Conservation (phyloP, 2,113 vertebrate genomes). For the Alligator mississippiensis region DNA sequence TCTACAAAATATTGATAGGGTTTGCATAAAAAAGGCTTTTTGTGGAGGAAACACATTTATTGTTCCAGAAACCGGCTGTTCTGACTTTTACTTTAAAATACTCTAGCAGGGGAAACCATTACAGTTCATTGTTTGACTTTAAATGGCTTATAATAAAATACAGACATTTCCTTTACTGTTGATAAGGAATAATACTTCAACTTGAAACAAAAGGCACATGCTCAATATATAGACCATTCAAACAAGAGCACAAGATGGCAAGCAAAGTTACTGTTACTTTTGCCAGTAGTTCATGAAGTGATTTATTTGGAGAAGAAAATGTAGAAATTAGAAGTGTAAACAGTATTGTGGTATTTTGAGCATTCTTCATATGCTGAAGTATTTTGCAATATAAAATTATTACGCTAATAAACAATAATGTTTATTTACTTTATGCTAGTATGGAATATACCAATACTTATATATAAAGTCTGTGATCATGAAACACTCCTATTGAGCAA, state of each 20-base stretch:
- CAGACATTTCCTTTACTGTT: constrained; percentile 32
- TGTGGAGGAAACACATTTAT: constrained; percentile 24
- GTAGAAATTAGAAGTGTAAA: neutral
- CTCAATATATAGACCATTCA: neutral
- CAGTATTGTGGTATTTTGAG: neutral
- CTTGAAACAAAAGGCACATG: constrained; percentile 24
- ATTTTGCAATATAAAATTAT: neutral
- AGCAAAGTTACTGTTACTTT: neutral
- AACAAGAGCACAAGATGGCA: neutral
- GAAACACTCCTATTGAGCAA: neutral
- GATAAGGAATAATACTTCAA: neutral
- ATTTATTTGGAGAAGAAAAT: neutral
- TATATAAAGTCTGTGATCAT: neutral
- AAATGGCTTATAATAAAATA: constrained; percentile 1
- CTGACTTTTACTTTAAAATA: constrained; percentile 24
- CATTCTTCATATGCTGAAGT: neutral
- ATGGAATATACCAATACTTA: neutral
- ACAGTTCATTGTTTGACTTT: constrained; percentile 1
- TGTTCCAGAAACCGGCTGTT: constrained; percentile 25
- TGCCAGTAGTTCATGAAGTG: neutral
- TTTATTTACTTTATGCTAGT: constrained; percentile 23
- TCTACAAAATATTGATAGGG: neutral
- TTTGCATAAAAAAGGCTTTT: constrained; percentile 35
- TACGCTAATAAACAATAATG: constrained; percentile 36
- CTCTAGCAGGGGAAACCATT: neutral